Base-by-base conservation (phyloP, 92 coral and sea anemone species). In the Heteractis magnifica region DNA sequence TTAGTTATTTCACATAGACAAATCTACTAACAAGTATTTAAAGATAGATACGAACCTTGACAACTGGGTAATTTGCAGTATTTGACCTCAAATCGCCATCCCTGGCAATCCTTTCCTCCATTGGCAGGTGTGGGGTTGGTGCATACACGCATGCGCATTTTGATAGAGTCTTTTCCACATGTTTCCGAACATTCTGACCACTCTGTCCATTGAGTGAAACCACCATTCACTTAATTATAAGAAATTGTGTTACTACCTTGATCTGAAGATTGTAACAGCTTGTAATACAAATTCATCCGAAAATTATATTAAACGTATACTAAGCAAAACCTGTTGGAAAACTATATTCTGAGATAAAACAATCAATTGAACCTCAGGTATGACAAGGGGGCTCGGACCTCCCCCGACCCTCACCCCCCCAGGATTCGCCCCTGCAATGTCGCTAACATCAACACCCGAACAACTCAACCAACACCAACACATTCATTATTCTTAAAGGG, bases 131-230 rank as follows among this genome's bases (percentile, higher is more conserved):
- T 80, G 14, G 98, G 98, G 23, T 93, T 86, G 62, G 95, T 91
- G 75, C 98, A 95, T 55, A 92, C 89, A 53, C 98, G 93, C 90
- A 92, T 94, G 71, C 97, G 97, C 88, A 92, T 92, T 65, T 81
- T 87, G 55, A 95, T 88, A 52, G 93, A 85, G 18, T 90, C 83
- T 65, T 86, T 75, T 65, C 94, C 94, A 72, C 98, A 95, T 52
- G 89, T 80, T 56, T 89, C 90, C 23, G 87, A 86, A 83, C 98
- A 95, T n/a, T 89, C 90, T 14, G 98, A 91, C 98, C 98, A 95
- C n/a, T 83, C 78, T 11, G 98, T 89, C 98, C 98, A 95, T 9
- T 89, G 84, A 5, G 98, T 91, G 76, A 95, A 91, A 8, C 91
- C 97, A 26, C 98, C 98, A 77, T 93, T 85, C 20, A 95, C 92